These are phyloP conservation scores for Micronycteris hirsuta DNA, from an alignment of 2,113 vertebrate genomes.

Conservation along the genomic window DNA sequence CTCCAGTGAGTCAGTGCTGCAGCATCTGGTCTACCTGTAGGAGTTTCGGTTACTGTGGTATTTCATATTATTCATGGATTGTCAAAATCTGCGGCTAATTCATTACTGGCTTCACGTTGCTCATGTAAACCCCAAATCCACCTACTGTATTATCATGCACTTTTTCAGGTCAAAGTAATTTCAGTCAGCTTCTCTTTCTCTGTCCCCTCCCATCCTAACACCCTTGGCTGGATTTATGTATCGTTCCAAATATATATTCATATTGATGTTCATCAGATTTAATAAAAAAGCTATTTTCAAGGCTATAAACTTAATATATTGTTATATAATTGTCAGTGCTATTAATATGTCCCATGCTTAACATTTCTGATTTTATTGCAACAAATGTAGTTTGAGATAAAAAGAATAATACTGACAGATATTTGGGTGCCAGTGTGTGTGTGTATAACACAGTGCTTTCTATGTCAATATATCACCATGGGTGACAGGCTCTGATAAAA, in stretches of 20 bases:
- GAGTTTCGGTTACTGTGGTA: neutral
- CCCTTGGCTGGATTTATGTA: conserved; percentile 63
- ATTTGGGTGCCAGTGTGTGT: neutral
- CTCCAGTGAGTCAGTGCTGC: neutral
- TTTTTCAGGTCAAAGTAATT: conserved; percentile 29
- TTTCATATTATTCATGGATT: neutral
- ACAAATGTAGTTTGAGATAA: conserved; percentile 60
- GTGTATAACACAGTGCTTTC: conserved; percentile 27
- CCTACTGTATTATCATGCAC: neutral
- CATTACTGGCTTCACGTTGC: neutral
- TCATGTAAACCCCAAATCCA: conserved; percentile 20
- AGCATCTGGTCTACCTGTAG: neutral
- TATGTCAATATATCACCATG: conserved; percentile 11
- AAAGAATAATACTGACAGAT: conserved; percentile 55
- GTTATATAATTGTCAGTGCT: conserved; percentile 72
- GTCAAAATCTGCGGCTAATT: conserved; percentile 42
- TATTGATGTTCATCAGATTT: conserved; percentile 55
- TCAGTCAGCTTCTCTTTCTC: neutral
- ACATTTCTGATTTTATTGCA: conserved; percentile 71
- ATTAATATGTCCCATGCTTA: conserved; percentile 77
- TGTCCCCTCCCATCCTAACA: neutral
- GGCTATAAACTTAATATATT: conserved; percentile 76
- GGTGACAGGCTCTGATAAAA: neutral
- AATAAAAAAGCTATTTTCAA: conserved; percentile 73
- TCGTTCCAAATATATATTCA: conserved; percentile 36